Evolutionary conservation across 2,113 vertebrate genomes (phyloP).

Genomic region (Clarias magur): DNA sequence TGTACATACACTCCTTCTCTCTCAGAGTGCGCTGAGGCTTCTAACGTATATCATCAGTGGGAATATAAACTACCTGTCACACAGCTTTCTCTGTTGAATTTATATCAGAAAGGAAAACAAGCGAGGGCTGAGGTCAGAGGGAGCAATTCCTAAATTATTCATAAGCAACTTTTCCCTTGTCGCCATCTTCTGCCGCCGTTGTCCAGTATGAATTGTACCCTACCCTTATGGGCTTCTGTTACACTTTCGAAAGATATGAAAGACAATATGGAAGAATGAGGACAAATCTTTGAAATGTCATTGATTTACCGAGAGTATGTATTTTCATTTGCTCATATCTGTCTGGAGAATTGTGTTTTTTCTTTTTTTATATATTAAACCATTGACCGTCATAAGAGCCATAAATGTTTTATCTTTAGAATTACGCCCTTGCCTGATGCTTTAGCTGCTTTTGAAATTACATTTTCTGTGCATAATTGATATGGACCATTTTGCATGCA

Average conservation of each 20-base stretch:
- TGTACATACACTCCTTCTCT: conserved; percentile 44
- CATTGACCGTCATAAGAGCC: conserved; percentile 35
- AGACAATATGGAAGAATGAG: conserved; percentile 47
- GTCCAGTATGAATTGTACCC: conserved; percentile 67
- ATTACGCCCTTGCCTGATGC: conserved; percentile 36
- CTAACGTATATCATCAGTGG: conserved; percentile 68
- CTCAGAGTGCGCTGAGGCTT: conserved; percentile 65
- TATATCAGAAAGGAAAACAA: conserved; percentile 75
- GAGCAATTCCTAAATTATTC: conserved; percentile 78
- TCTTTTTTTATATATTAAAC: conserved; percentile 9
- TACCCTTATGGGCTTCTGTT: conserved; percentile 72
- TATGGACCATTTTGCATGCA: conserved; percentile 21
- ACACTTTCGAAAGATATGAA: conserved; percentile 48
- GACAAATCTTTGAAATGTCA: conserved; percentile 44
- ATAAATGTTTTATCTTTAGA: conserved; percentile 43
- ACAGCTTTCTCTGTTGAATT: conserved; percentile 70
- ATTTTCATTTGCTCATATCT: conserved; percentile 46
- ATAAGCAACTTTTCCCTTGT: conserved; percentile 63
- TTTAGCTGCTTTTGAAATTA: conserved; percentile 41
- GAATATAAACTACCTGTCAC: conserved; percentile 76
- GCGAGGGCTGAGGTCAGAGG: conserved; percentile 72
- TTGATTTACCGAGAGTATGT: conserved; percentile 42
- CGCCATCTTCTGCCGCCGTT: conserved; percentile 61
- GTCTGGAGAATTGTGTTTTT: conserved; percentile 31
- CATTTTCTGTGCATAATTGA: conserved; percentile 45